A percentile compares a stretch with the other conserved stretches of the same genome.
phyloP scores from a whole-genome alignment of 2,797 vertebrate species.

The Alfaro cultratus region DNA sequence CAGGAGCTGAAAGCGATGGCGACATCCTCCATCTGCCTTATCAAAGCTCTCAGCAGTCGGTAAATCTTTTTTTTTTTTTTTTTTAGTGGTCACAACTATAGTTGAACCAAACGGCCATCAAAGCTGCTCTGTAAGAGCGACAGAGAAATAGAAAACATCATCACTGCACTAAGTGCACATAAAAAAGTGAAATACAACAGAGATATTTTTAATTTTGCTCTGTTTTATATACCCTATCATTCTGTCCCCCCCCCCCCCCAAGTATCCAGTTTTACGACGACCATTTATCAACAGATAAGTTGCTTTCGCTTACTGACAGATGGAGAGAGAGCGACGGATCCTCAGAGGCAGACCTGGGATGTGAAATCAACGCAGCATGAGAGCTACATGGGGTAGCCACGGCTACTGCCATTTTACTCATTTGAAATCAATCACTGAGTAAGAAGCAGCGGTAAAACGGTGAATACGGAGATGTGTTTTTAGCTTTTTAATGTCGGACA shows the following conservation, averaged over 20 bases:
- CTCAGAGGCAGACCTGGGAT: background rate
- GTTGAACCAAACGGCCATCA: background rate
- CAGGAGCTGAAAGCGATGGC: conserved; percentile 12
- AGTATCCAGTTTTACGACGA: background rate
- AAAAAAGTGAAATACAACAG: conserved; percentile 1
- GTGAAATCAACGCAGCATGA: conserved; percentile 5
- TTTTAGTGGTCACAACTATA: background rate
- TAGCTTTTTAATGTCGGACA: too few species aligned
- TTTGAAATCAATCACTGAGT: background rate
- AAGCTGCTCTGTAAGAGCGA: background rate
- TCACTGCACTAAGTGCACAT: background rate
- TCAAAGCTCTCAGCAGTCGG: background rate
- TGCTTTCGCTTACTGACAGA: conserved; percentile 11
- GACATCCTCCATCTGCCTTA: background rate
- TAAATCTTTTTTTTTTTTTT: background rate
- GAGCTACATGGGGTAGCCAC: conserved; percentile 1
- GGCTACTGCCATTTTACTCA: background rate
- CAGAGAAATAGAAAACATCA: background rate
- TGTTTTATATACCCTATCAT: background rate
- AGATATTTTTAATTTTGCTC: background rate
- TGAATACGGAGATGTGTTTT: background rate
- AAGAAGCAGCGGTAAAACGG: background rate
- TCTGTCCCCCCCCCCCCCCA: background rate
- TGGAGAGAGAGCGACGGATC: background rate
- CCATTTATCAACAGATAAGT: conserved; percentile 8